phyloP scores from a whole-genome alignment of 2,888 invertebrate genomes.

The Callinectes sapidus region DNA sequence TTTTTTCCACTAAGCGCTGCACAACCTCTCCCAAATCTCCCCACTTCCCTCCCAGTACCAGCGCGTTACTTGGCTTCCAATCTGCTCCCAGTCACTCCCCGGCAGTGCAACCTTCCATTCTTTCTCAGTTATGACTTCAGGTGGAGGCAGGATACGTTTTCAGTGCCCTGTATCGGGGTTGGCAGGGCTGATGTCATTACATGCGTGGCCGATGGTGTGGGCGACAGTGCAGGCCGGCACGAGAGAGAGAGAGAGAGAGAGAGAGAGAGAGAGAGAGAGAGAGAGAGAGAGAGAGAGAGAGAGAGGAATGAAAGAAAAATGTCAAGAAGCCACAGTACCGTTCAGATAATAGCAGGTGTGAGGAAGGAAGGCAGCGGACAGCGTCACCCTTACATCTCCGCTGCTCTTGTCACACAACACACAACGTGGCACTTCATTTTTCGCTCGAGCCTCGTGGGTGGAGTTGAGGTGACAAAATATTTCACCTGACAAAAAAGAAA shows the following conservation, averaged over 20 bases:
- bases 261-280: conserved; percentile 35
- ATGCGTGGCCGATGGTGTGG: conserved; percentile 17
- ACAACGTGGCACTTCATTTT: conserved; percentile 4
- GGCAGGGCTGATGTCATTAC: conserved; percentile 8
- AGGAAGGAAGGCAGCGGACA: neutral
- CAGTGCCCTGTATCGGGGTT: conserved; percentile 18
- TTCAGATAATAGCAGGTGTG: neutral
- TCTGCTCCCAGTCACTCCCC: neutral
- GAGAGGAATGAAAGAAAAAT: neutral
- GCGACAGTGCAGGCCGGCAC: neutral
- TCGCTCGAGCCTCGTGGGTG: neutral
- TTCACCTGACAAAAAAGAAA: neutral
- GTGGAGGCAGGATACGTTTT: neutral
- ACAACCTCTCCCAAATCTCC: neutral
- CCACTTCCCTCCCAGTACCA: neutral
- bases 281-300: conserved; percentile 30
- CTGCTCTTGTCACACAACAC: neutral
- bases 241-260: conserved; percentile 6
- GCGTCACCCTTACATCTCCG: neutral
- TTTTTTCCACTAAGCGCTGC: neutral
- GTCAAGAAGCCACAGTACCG: neutral
- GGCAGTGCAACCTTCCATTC: neutral
- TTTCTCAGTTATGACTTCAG: neutral
- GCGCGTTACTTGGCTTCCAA: neutral
- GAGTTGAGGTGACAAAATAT: neutral